Base-by-base conservation (phyloP, 2,113 vertebrate genomes). In the Callocephalon fimbriatum region DNA sequence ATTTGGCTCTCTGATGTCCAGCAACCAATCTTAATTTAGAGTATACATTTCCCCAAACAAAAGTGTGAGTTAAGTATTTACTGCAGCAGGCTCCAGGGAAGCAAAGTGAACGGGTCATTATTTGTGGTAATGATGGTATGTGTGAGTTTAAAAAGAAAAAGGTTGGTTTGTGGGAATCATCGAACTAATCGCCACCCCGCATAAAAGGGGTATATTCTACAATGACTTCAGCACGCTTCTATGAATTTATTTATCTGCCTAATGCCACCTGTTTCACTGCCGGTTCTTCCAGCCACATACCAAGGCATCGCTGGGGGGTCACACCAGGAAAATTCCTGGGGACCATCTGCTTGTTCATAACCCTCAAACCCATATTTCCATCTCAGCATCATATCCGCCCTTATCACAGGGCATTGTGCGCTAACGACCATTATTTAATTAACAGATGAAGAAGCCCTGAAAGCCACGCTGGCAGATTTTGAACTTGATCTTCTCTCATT, bases 401-500 rank as follows among this genome's bases (percentile, higher is more conserved):
- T 96, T 90, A 94, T 67, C 53, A 21, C 42, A 20, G 86, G 48
- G 93, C 97, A 98, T 97, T 98, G 97, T 96, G 95, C 85, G 0
- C 88, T 98, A 98, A 98, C 96, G 80, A 98, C 96, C 95, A 96
- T 97, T 97, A 98, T 98, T 98, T 98, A 98, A 98, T 98, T 98
- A 98, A 97, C 96, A 98, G 98, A 98, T 97, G 98, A 98, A 98
- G 98, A 98, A 98, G 96, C 97, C 96, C 98, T 98, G 98, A 95
- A 98, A 98, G 97, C 97, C 25, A 2, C 16, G 7, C 96, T 90
- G 93, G 98, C 98, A 98, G 98, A 98, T 98, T 98, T 98, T 98
- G 98, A 98, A 98, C 98, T 98, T 98, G 98, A 98, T 98, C 98
- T 98, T 98, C 98, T 97, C 97, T 97, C 97, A 98, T 98, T 99